A percentile compares a stretch with the other conserved stretches of the same genome.
phyloP scores from a whole-genome alignment of 2,888 invertebrate species.

The Macrosoma leucophasiata region DNA sequence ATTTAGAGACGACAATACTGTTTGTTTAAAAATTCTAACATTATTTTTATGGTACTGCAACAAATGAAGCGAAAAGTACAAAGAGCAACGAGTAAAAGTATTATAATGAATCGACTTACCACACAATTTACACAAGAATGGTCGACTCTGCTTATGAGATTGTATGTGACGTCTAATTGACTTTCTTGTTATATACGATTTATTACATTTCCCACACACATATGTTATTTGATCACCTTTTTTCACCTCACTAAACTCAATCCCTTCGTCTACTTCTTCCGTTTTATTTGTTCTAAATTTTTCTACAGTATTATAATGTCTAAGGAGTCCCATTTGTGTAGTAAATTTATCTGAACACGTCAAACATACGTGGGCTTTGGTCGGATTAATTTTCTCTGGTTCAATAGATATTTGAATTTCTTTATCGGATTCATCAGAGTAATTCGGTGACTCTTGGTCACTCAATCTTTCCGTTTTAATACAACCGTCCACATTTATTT shows the following conservation, averaged over 20 bases:
- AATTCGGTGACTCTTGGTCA: no score
- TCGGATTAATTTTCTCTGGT: no score
- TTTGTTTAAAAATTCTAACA: no score
- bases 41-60: no score
- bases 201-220: slow-evolving; percentile 1
- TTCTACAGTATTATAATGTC: slow-evolving; percentile 1
- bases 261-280: background rate
- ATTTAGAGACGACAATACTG: no score
- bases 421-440: no score
- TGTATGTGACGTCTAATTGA: background rate
- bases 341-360: background rate
- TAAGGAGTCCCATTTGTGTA: background rate
- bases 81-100: no score
- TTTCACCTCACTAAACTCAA: background rate
- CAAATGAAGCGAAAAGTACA: no score
- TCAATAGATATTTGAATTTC: no score
- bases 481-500: background rate
- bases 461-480: background rate
- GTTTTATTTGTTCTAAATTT: background rate
- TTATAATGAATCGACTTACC: no score
- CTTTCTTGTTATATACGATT: background rate
- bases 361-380: no score
- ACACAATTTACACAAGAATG: slow-evolving; percentile 57
- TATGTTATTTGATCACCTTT: background rate
- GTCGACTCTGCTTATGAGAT: slow-evolving; percentile 39